Percentiles rank a stretch among this genome's conserved stretches.
Evolutionary conservation across 2,888 invertebrate genomes (phyloP).

Genomic region (Rhopalosiphum nymphaeae): DNA sequence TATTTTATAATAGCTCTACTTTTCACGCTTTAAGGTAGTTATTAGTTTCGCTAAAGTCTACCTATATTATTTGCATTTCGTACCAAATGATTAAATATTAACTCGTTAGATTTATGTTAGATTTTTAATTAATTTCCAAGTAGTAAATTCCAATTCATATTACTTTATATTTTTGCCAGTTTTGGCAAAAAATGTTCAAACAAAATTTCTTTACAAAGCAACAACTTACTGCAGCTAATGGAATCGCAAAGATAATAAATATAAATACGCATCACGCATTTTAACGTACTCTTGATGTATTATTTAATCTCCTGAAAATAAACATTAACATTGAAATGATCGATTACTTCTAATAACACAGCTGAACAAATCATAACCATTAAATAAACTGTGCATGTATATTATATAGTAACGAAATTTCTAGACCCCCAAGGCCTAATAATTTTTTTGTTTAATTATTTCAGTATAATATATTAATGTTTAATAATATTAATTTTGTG

Average conservation of each 20-base stretch:
- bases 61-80: neutral
- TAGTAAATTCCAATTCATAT: neutral
- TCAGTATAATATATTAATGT: no score
- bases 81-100: conserved; percentile 23
- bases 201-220: neutral
- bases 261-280: neutral
- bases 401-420: neutral
- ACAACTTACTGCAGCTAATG: conserved; percentile 14
- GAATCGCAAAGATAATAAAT: neutral
- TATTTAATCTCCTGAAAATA: neutral
- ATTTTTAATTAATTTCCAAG: neutral
- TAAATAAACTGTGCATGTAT: neutral
- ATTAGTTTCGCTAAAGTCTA: neutral
- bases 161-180: neutral
- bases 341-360: neutral
- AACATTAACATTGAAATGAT: neutral
- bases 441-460: no score
- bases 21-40: neutral
- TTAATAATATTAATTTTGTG: no score
- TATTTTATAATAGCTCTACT: neutral
- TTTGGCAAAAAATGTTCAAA: neutral
- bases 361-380: neutral
- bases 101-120: neutral
- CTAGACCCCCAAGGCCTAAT: no score
- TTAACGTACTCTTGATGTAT: neutral